Base-by-base conservation (phyloP, 1,140 invertebrate genomes). In the Trinorchestia longiramus region DNA sequence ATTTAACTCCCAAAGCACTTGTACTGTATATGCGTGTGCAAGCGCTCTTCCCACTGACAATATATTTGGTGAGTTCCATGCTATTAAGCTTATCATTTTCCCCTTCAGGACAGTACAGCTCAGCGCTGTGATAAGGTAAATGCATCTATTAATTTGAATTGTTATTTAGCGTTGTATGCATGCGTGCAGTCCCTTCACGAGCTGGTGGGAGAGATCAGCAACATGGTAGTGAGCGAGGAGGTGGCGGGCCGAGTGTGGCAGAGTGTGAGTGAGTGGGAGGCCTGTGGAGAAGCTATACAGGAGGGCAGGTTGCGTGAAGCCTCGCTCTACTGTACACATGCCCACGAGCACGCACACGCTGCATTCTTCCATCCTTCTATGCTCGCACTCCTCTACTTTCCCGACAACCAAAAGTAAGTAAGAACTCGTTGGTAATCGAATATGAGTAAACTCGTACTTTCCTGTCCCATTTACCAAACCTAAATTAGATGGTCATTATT, bases 331-430 rank as follows among this genome's bases (percentile, higher is more conserved):
- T 98, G 98, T 28, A 98, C 98, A 97, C 97, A 97, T 41, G 98
- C 98, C 36, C 98, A 98, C 97, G 97, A 98, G 19, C 98, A 98
- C 42, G 98, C 98, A 0, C 99, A 99, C 97, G 98, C 98, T 43
- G 99, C 99, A 0, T 99, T 99, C 97, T 99, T 98, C 97, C 99
- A 99, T 97, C 99, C 99, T 4, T 99, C 99, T 45, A 97, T 99
- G n/a, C 97, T 99, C 90, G 99, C 99, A 1, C 98, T 99, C 96
- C 97, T 99, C 0, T 99, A 99, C 97, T 99, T 99, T 97, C 99
- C 99, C 0, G 99, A 99, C 97, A 99, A 99, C 98, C 99, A 99
- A 98, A 99, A 99, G 98, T 99, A 88, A 96, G 96, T 96, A n/a
- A 77, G 11, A 77, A 23, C 1, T 77, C 62, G 36, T 77, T 3